Evolutionary conservation across 64 coral and sea anemone species (phyloP).

Genomic region (Montipora foliosa): DNA sequence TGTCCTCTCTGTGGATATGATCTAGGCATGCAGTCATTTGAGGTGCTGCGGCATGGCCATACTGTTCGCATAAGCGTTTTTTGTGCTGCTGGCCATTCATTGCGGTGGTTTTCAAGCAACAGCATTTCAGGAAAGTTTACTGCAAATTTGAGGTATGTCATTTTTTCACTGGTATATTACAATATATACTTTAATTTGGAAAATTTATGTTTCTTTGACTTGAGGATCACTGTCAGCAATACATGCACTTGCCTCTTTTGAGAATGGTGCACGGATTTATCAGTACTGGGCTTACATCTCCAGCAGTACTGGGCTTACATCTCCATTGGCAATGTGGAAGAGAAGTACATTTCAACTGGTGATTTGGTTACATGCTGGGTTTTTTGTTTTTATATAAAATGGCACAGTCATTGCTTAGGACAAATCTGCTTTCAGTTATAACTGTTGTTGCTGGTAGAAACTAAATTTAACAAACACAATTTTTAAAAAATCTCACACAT

Average conservation of each 20-base stretch:
- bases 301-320: background rate
- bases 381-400: too few relatives aligned
- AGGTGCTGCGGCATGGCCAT: too few relatives aligned
- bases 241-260: background rate
- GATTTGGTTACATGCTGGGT: background rate
- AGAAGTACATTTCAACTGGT: slow-evolving; percentile 12
- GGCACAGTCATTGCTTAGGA: too few relatives aligned
- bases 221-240: too few relatives aligned
- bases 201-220: background rate
- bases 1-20: slow-evolving; percentile 32
- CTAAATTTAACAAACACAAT: too few relatives aligned
- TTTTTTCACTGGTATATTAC: background rate
- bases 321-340: background rate
- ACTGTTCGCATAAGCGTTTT: slow-evolving; percentile 2
- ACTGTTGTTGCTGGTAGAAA: too few relatives aligned
- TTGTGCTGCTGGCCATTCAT: slow-evolving; percentile 39
- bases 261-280: background rate
- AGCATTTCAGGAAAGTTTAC: background rate
- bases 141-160: background rate
- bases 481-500: too few relatives aligned
- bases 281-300: background rate
- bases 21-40: background rate
- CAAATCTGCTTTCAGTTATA: background rate
- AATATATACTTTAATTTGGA: background rate
- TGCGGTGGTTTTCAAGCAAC: slow-evolving; percentile 29